Base-by-base conservation (phyloP, 2,113 vertebrate genomes). In the Emberiza fucata region DNA sequence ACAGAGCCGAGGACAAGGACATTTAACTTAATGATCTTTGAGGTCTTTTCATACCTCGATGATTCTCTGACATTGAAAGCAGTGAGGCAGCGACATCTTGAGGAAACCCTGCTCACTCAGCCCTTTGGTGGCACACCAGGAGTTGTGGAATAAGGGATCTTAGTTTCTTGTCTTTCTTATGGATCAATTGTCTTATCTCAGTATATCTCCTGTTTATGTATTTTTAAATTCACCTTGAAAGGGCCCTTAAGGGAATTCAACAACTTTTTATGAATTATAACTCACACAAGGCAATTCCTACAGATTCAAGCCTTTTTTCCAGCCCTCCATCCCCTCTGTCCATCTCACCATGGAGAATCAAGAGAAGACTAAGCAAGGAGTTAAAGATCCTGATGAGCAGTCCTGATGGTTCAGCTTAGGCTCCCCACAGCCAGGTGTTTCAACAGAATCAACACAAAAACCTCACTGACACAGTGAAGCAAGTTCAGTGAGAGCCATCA, bases 41-140 rank as follows among this genome's bases (percentile, higher is more conserved):
- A 17, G 31, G 18, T 48, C 17, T 63, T 70, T 69, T 63, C 5
- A 42, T 33, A 8, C 14, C 31, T 14, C 3, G 4, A 13, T 2
- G n/a, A 15, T 18, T n/a, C 48, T 42, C 25, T 70, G 71, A 24
- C 4, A 2, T 3, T 28, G 29, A 40, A n/a, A 48, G 27, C 45
- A 45, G 91, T 14, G 75, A 90, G 28, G 50, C 23, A 68, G 95
- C 40, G 95, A 94, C 96, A 92, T 77, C 96, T 95, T 71, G 81
- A 95, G 2, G 15, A 44, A 64, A 47, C 29, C 25, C 45, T 37
- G 18, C 47, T 69, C 19, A 11, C 23, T 61, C 23, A 76, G 47
- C 23, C 12, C 37, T 4, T 13, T 7, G 0, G 20, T 51, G 61
- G 35, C n/a, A 18, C 14, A 27, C 8, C 14, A 48, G 50, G 48